Base-by-base conservation (phyloP, 1,140 invertebrate genomes). In the Ericerus pela region DNA sequence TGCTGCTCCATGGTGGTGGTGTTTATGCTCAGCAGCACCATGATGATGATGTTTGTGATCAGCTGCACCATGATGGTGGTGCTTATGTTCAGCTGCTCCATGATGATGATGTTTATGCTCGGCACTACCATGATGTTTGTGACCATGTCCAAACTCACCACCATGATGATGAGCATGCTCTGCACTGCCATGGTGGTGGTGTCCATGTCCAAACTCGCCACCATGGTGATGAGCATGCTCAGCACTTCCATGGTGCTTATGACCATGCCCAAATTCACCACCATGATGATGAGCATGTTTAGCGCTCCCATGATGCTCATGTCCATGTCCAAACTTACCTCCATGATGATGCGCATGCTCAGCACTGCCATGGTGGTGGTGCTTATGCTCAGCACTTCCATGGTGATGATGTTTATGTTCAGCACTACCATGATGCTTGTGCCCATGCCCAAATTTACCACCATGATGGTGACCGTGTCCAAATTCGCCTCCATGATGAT, bases 21-120 rank as follows among this genome's bases (percentile, higher is more conserved):
- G 59, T 33, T 60, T 58, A 26, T 60, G 59, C 5, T 58, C 56
- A 2, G 59, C 59, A 27, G 56, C 54, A 2, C 59, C 55, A 6
- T 60, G 59, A 24, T 60, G 59, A 26, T 54, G 51, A 12, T 60
- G 59, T 31, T 52, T 55, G 33, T 60, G 59, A 24, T 60, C 59
- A 5, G 59, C 59, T 14, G 31, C 41, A 22, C 59, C 59, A 12
- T 60, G 57, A 33, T 60, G 59, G 12, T 60, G 56, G 29, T 60
- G 59, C n/a, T 58, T 22, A 38, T 53, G 55, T 27, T 56, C 52
- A 14, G 53, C 53, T 18, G 16, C 51, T 0, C 59, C 59, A 36
- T 57, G 55, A 18, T 60, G 59, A 14, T 20, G 22, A 36, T 60
- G 59, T 24, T 57, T 58, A 53, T 60, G 59, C 2, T 43, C 59